These are phyloP conservation scores for Bombus difficillimus DNA, from an alignment of 1,140 invertebrate species.

Conservation along the genomic window DNA sequence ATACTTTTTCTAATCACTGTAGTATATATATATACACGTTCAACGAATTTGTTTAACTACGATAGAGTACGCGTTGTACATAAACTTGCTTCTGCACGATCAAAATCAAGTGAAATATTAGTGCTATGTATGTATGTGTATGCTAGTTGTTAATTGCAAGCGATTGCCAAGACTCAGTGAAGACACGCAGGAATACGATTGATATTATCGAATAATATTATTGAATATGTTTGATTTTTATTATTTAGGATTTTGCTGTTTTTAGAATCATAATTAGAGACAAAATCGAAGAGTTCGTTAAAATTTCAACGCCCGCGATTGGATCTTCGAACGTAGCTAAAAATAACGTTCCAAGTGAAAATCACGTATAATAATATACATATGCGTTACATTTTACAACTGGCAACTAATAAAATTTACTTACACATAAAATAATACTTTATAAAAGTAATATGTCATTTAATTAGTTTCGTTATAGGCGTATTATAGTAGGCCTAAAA, in stretches of 20 bases:
- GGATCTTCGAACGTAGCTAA: neutral
- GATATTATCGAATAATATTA: too few species aligned
- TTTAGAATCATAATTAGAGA: neutral
- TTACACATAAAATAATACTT: neutral
- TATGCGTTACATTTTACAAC: neutral
- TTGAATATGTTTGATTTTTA: neutral
- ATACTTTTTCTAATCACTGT: too few species aligned
- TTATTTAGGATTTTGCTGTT: neutral
- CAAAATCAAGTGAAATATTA: conserved; percentile 30
- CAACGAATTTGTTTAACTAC: neutral
- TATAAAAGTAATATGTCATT: neutral
- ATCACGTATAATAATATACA: neutral
- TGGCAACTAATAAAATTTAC: conserved; percentile 13
- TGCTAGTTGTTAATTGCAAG: neutral
- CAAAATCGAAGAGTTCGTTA: neutral
- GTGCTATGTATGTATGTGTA: neutral
- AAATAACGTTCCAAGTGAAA: neutral
- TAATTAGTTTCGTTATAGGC: neutral
- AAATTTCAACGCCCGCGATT: neutral
- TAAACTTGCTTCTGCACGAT: conserved; percentile 9
- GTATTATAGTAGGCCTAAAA: neutral
- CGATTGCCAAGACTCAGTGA: neutral
- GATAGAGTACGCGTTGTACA: neutral
- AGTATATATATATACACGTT: too few species aligned
- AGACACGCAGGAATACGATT: neutral